Evolutionary conservation across 2,888 invertebrate genomes (phyloP), one percentile per base, ranked within the genome.

Genomic region (Amiota mariae): DNA sequence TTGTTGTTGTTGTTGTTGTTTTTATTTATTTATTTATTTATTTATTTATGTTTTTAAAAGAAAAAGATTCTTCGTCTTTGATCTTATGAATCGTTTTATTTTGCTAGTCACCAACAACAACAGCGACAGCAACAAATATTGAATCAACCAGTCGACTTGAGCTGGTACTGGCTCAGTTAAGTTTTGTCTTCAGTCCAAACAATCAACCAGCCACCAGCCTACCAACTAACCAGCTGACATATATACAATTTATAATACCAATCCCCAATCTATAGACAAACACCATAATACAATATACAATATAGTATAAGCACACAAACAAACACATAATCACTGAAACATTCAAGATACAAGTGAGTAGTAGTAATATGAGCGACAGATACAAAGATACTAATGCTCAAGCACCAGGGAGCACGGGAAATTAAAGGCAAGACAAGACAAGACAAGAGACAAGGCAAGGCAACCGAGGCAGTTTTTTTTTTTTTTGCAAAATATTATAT

Each of bases 141-240:
- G 36, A 36, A 36, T 36, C 36, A 36, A 36, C 6, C 36, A 36
- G 36, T 36, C 36, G 6, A 36, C 36, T 36, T 2, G 36, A 6
- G 36, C 36, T 36, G 36, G 2, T 36, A 6, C 6, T 73, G 74
- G 66, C 48, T 67, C 54, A 4, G 36, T 36, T 36, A 36, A 36
- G 36, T 36, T 36, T 36, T 36, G 36, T 36, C 36, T 36, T 36
- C 36, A 36, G 36, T 36, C 36, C 36, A 36, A 36, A 36, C 3
- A 36, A 36, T 36, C 36, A 36, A 73, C 76, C 68, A 70, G 72
- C 73, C 71, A 49, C 0, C 71, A 2, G 75, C 61, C 70, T 59
- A 78, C 72, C 83, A 74, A 79, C 76, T 36, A 36, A 73, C 80
- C 81, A 80, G 76, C 76, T 78, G 82, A 73, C 74, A 79, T 59